These are phyloP conservation scores for Hermaeophaga mercurialis DNA, from an alignment of 2,888 invertebrate genomes.

Conservation along the genomic window DNA sequence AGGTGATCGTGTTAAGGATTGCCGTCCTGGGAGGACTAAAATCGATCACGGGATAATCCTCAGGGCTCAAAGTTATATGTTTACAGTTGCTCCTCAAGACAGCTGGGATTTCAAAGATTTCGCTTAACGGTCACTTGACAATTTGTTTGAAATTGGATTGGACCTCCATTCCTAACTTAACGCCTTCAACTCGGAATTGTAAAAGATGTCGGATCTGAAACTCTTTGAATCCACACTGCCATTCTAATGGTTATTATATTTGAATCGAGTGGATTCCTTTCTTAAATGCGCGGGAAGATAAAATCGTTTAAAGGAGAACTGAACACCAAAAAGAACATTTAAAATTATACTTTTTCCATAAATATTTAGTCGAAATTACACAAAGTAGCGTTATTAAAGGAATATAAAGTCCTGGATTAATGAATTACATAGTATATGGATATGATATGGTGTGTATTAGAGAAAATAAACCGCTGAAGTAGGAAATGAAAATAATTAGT, in stretches of 20 bases:
- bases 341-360: no score
- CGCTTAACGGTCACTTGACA: slow-evolving; percentile 56
- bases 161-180: slow-evolving; percentile 41
- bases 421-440: no score
- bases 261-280: slow-evolving; percentile 16
- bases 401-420: no score
- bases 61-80: slow-evolving; percentile 53
- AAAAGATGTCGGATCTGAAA: slow-evolving; percentile 28
- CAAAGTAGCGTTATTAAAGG: no score
- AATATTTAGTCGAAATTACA: no score
- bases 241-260: slow-evolving; percentile 27
- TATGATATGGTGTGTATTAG: no score
- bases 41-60: slow-evolving; percentile 55
- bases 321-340: no score
- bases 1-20: slow-evolving; percentile 44
- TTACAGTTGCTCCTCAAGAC: slow-evolving; percentile 52
- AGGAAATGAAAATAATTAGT: no score
- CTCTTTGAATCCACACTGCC: slow-evolving; percentile 17
- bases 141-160: slow-evolving; percentile 56
- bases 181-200: slow-evolving; percentile 34
- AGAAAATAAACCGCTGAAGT: no score
- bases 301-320: slow-evolving; percentile 1
- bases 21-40: slow-evolving; percentile 46
- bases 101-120: slow-evolving; percentile 55
- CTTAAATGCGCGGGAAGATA: slow-evolving; percentile 8